Evolutionary conservation across 2,113 vertebrate genomes (phyloP), one percentile per base, ranked within the genome.

Genomic region (Alosa alosa): DNA sequence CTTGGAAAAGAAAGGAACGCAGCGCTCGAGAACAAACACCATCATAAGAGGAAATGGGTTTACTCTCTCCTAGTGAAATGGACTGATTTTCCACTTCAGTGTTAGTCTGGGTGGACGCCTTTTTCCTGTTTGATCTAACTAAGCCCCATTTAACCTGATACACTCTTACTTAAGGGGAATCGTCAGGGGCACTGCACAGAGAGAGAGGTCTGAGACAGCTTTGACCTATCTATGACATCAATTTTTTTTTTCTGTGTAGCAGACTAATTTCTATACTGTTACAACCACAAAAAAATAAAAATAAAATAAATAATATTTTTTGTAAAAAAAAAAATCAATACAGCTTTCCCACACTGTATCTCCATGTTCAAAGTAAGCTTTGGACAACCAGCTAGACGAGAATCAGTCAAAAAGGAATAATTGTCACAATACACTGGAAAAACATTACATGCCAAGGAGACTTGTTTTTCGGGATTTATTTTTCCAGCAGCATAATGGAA

Each of bases 341-440:
- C 93, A 94, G 93, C 87, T 92, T 94, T 89, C 93, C 72, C 88
- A 93, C 91, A 92, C 93, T 94, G 92, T 93, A 94, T 92, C 39
- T 78, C 72, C 72, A 78, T 17, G 72, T 78, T 92, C 9, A 91
- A 88, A 94, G 91, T 92, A 95, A 93, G 94, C 95, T 95, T 96
- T 95, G 94, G 94, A 95, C 94, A 94, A 95, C 92, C 93, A 94
- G 94, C 94, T 93, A 94, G 93, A 94, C 94, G 92, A 94, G 90
- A 94, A 94, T 93, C 86, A 93, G 93, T 94, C 93, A 91, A 93
- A 90, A 89, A 78, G 72, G 72, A 78, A 78, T 78, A 94, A 94
- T 92, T 91, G 93, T 95, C 92, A 94, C 93, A 92, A 94, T 91
- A 95, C 93, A 94, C 92, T 93, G 92, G 92, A 95, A 94, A 94